Percentiles rank a stretch among this genome's conserved stretches.
Conservation (phyloP, 2,113 vertebrate species). For the Lampris megalopsis region DNA sequence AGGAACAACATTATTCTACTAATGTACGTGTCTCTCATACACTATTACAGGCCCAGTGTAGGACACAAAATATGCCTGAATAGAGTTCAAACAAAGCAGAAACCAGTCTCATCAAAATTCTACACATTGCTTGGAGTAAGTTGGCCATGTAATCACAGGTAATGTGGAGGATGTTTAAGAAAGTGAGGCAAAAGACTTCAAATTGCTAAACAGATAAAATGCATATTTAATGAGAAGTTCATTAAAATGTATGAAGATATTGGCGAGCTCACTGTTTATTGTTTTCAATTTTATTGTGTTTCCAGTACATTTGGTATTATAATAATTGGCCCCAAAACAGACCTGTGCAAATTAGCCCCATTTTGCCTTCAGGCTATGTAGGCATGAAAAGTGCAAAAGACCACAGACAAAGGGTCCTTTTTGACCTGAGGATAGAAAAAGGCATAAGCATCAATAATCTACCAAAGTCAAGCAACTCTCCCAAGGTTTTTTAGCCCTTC, state of each 20-base stretch:
- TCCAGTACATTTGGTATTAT: conserved; percentile 81
- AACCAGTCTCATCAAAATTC: neutral
- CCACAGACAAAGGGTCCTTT: conserved; percentile 77
- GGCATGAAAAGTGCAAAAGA: conserved; percentile 73
- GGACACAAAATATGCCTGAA: neutral
- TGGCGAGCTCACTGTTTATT: conserved; percentile 68
- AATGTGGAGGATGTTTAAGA: conserved; percentile 22
- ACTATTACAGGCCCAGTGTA: too few species aligned
- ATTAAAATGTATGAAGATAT: conserved; percentile 74
- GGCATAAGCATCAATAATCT: conserved; percentile 82
- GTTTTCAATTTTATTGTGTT: conserved; percentile 80
- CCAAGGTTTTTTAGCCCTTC: conserved; percentile 74
- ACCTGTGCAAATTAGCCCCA: conserved; percentile 80
- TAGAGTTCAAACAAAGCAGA: neutral
- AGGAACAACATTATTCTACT: too few species aligned
- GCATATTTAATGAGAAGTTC: conserved; percentile 71
- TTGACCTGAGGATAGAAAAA: conserved; percentile 75
- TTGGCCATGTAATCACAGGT: conserved; percentile 27
- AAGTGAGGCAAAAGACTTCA: conserved; percentile 42
- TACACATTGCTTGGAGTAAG: neutral
- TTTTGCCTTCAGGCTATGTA: conserved; percentile 80
- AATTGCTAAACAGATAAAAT: conserved; percentile 69
- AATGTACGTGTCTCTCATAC: too few species aligned
- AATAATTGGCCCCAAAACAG: conserved; percentile 86
- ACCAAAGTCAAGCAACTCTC: conserved; percentile 79